A percentile compares a stretch with the other conserved stretches of the same genome.
Evolutionary conservation across 2,797 vertebrate species (phyloP).

Genomic region (Mormyrus hasselquistii): DNA sequence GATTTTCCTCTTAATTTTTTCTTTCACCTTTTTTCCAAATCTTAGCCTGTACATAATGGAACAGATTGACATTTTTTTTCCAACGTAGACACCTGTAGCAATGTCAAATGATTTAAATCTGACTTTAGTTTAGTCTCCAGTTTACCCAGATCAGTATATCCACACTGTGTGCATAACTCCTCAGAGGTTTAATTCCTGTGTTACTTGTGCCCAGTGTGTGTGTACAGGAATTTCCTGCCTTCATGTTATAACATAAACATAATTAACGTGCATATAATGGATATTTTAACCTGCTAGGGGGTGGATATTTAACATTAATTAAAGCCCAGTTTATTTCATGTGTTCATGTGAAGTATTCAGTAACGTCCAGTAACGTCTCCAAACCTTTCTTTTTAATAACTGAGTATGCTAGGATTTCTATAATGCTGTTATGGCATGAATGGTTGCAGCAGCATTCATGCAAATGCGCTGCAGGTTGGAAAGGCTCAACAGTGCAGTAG

Average conservation of each 20-base stretch:
- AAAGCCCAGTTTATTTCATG: background rate
- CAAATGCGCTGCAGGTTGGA: background rate
- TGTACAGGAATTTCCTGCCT: background rate
- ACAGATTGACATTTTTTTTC: background rate
- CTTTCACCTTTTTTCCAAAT: background rate
- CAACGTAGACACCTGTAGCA: background rate
- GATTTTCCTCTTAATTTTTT: background rate
- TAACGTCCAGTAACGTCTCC: background rate
- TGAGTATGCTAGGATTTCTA: background rate
- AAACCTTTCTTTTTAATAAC: background rate
- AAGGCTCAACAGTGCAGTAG: background rate
- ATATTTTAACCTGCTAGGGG: background rate
- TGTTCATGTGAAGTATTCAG: background rate
- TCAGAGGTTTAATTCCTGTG: background rate
- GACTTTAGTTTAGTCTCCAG: background rate
- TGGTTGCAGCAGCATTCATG: background rate
- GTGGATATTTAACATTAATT: background rate
- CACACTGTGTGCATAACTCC: background rate
- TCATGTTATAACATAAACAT: background rate
- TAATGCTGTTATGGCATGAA: background rate
- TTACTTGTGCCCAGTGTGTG: background rate
- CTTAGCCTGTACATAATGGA: background rate
- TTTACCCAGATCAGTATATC: background rate
- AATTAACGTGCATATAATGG: background rate
- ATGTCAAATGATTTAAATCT: background rate